Evolutionary conservation across 2,888 invertebrate species (phyloP).

Genomic region (Macrosiphum euphorbiae): DNA sequence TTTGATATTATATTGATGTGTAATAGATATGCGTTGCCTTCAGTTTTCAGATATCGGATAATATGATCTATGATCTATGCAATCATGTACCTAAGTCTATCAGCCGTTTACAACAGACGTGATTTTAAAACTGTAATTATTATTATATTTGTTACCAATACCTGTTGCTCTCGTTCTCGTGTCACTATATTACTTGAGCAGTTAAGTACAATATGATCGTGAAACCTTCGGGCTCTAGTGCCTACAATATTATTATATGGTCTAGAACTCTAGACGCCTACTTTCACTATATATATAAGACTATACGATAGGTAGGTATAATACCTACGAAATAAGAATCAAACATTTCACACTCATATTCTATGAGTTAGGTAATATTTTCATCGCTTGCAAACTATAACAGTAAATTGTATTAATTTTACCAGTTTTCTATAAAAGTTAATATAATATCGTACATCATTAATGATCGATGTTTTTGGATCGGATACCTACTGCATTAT

Average conservation of each 20-base stretch:
- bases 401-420: not conserved
- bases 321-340: not conserved
- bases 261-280: not conserved
- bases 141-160: not conserved
- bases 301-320: not conserved
- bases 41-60: not conserved
- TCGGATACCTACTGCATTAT: not conserved
- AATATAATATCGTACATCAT: not conserved
- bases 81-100: not conserved
- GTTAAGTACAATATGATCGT: not conserved
- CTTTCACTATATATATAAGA: not conserved
- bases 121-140: not conserved
- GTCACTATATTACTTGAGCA: not conserved
- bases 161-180: conserved; percentile 1
- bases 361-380: not conserved
- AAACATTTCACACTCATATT: not conserved
- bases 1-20: not conserved
- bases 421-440: not conserved
- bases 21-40: not conserved
- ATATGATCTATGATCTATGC: not conserved
- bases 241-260: not conserved
- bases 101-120: not conserved
- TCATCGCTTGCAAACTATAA: not conserved
- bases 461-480: not conserved
- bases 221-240: not conserved